Evolutionary conservation across 2,888 invertebrate genomes (phyloP), one percentile per base, ranked within the genome.

Genomic region (Yponomeuta cagnagella): DNA sequence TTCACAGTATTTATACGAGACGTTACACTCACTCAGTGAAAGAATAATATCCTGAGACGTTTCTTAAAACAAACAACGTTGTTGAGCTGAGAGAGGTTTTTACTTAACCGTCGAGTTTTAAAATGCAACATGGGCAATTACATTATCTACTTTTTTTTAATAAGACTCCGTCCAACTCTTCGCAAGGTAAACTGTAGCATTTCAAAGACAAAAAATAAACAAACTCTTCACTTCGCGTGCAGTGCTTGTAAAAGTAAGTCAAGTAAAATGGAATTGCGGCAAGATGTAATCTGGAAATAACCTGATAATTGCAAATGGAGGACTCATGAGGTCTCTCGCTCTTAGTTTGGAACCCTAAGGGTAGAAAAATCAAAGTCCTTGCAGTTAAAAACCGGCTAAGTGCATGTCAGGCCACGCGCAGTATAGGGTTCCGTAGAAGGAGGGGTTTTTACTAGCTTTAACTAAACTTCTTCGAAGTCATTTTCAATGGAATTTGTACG

Each of bases 61-160:
- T 58, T 15, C 15, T 58, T 15, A 15, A 15, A 15, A 15, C 12
- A 58, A 58, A 58, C 52, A 58, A 58, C 4, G 52, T 15, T 58
- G 15, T 12, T 15, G 12, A 58, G 15, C 15, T 12, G 15, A 58
- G 52, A 15, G 12, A 64, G 10, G 10, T 64, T 10, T 31, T 30
- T 64, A 10, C 64, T 12, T 2, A 15, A 64, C 6, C 30, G 64
- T 30, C 64, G 64, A n/a, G 30, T 58, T 33, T 67, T 67, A 15
- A 67, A 67, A 67, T 12, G 33, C 67, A 67, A 67, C 10, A 67
- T 37, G 37, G 43, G 15, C 37, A 67, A 33, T 67, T 37, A 67
- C 4, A 37, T n/a, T 37, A 67, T 37, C 30, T 37, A 12, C 8
- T 67, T 10, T 64, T 23, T 64, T 64, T 3, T 12, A n/a, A 43